phyloP scores from a whole-genome alignment of 1,140 invertebrate species.

The Tetraneura akinire region DNA sequence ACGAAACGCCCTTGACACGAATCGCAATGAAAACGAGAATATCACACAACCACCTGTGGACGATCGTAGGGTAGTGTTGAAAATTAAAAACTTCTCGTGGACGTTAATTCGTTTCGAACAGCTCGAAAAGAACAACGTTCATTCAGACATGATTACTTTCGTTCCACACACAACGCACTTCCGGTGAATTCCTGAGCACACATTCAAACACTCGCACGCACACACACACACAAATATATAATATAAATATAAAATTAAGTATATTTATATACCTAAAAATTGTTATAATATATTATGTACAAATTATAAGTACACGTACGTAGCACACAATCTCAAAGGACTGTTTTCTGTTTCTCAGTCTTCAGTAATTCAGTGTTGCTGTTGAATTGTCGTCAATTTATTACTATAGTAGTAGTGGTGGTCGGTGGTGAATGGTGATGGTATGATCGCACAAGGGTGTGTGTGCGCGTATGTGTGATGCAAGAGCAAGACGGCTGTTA shows the following conservation, averaged over 20 bases:
- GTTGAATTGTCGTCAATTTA: too few relatives aligned
- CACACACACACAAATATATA: too few relatives aligned
- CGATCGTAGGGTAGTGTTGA: background rate
- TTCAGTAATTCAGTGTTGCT: background rate
- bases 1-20: conserved; percentile 16
- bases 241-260: too few relatives aligned
- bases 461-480: background rate
- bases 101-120: background rate
- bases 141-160: background rate
- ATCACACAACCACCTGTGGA: conserved; percentile 41
- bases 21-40: background rate
- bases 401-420: too few relatives aligned
- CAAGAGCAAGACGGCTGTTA: background rate
- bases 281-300: too few relatives aligned
- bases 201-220: background rate
- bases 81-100: background rate
- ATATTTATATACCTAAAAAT: too few relatives aligned
- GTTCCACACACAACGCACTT: conserved; percentile 2
- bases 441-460: conserved; percentile 15
- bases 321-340: too few relatives aligned
- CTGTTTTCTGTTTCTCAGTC: too few relatives aligned
- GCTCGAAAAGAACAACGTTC: background rate
- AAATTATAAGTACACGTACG: too few relatives aligned
- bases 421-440: background rate
- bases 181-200: conserved; percentile 27